Evolutionary conservation across 2,888 invertebrate species (phyloP).

Genomic region (Aleiodes testaceus): DNA sequence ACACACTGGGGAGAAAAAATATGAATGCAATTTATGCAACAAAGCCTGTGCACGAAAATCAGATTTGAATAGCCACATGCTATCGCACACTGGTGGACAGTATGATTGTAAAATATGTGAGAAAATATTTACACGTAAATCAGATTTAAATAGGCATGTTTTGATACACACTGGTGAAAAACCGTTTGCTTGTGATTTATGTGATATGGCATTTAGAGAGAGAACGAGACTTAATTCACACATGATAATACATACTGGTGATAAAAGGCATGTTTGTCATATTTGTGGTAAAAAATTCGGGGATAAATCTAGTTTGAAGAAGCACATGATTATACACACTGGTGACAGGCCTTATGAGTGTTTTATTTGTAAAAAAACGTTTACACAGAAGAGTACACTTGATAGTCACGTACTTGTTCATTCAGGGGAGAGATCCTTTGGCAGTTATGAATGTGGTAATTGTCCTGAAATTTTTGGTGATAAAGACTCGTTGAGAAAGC

Average conservation of each 20-base stretch:
- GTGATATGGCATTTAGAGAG: constrained; percentile 68
- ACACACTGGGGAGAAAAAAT: constrained; percentile 69
- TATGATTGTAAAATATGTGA: constrained; percentile 70
- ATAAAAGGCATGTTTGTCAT: constrained; percentile 65
- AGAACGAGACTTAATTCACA: constrained; percentile 67
- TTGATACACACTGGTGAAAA: constrained; percentile 69
- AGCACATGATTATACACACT: constrained; percentile 67
- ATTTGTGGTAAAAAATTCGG: constrained; percentile 66
- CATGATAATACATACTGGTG: constrained; percentile 66
- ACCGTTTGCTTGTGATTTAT: constrained; percentile 66
- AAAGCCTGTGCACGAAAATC: constrained; percentile 70
- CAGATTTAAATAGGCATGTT: constrained; percentile 68
- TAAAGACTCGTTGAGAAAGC: constrained; percentile 63
- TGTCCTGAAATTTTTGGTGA: constrained; percentile 66
- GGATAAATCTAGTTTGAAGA: constrained; percentile 64
- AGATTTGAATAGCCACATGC: constrained; percentile 69
- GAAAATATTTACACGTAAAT: constrained; percentile 69
- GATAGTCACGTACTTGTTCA: constrained; percentile 67
- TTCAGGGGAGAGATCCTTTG: constrained; percentile 57
- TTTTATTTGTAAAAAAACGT: constrained; percentile 66
- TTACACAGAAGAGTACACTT: constrained; percentile 65
- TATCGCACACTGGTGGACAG: constrained; percentile 69
- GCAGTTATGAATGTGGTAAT: constrained; percentile 61
- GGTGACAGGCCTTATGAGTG: constrained; percentile 67
- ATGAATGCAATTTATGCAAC: constrained; percentile 69